Conservation (phyloP, 2,113 vertebrate genomes). For the Merops nubicus region DNA sequence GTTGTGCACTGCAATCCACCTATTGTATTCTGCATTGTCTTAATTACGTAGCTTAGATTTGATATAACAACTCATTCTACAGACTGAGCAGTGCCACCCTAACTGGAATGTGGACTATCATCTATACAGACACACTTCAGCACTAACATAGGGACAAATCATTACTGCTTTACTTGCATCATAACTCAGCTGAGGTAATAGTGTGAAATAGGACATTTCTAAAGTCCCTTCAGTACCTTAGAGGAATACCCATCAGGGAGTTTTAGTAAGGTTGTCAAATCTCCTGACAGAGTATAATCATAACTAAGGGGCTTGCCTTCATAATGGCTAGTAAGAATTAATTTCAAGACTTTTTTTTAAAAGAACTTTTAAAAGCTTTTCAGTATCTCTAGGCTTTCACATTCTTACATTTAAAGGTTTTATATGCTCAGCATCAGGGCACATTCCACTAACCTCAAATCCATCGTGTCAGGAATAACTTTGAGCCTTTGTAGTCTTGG, state of each 20-base stretch:
- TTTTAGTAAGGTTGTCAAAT: neutral
- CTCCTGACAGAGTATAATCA: neutral
- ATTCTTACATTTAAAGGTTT: neutral
- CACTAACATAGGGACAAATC: neutral
- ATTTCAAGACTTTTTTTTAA: neutral
- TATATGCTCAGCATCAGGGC: neutral
- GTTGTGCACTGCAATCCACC: neutral
- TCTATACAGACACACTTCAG: neutral
- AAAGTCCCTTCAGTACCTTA: neutral
- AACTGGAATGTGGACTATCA: neutral
- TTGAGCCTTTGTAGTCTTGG: neutral
- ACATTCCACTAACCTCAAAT: neutral
- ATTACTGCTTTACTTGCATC: neutral
- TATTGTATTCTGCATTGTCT: neutral
- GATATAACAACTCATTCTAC: neutral
- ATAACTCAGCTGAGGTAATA: neutral
- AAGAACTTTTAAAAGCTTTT: neutral
- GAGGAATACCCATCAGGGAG: neutral
- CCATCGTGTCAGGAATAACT: neutral
- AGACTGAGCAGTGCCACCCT: neutral
- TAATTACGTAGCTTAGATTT: neutral
- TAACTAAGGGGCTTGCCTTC: neutral
- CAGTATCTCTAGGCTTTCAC: neutral
- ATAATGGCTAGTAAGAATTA: neutral
- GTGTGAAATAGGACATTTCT: neutral